Evolutionary conservation across 2,888 invertebrate species (phyloP).

Genomic region (Xiphydria camelus): DNA sequence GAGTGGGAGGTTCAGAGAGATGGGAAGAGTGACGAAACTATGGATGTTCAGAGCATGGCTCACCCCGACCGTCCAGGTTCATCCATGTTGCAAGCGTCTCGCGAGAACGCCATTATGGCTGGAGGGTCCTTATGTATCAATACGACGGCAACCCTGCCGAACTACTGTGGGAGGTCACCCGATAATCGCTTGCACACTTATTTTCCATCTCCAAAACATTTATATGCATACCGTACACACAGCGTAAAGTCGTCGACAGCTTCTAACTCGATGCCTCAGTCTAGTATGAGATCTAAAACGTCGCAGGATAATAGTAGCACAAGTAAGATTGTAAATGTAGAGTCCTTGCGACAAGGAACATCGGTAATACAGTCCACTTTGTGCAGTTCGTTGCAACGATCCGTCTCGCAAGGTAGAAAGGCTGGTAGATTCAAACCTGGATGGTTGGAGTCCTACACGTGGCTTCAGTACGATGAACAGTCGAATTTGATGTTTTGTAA

Average conservation of each 20-base stretch:
- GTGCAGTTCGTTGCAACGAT: slow-evolving; percentile 29
- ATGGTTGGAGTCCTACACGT: slow-evolving; percentile 73
- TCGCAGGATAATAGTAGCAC: slow-evolving; percentile 6
- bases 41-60: slow-evolving; percentile 46
- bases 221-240: slow-evolving; percentile 14
- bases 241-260: slow-evolving; percentile 7
- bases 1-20: slow-evolving; percentile 60
- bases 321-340: slow-evolving; percentile 2
- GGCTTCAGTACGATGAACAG: slow-evolving; percentile 72
- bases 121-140: slow-evolving; percentile 42
- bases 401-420: slow-evolving; percentile 56
- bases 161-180: slow-evolving; percentile 18
- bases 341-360: slow-evolving; percentile 38
- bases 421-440: slow-evolving; percentile 69
- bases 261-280: slow-evolving; percentile 18
- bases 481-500: slow-evolving; percentile 75
- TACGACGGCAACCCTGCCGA: slow-evolving; percentile 27
- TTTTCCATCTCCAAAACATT: slow-evolving; percentile 10
- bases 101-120: slow-evolving; percentile 42
- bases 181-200: slow-evolving; percentile 20
- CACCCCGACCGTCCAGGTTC: slow-evolving; percentile 40
- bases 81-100: slow-evolving; percentile 39
- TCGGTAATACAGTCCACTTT: slow-evolving; percentile 48
- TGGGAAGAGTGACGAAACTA: slow-evolving; percentile 56
- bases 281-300: slow-evolving; percentile 10